Percentiles rank a stretch among this genome's conserved stretches.
Evolutionary conservation across 2,113 vertebrate genomes (phyloP).

Genomic region (Rafetus swinhoei): DNA sequence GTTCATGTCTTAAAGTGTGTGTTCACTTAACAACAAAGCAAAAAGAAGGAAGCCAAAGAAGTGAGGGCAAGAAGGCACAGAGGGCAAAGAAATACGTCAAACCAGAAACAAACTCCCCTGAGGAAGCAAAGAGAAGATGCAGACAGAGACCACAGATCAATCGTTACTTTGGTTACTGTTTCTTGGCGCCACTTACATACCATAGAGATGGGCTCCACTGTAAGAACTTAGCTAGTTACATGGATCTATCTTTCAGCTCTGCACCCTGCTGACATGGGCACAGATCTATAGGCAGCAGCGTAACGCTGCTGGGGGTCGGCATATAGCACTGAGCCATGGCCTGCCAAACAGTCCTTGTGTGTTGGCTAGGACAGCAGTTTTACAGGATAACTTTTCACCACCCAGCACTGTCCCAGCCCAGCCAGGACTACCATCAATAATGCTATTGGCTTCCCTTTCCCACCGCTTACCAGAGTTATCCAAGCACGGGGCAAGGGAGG

Average conservation of each 20-base stretch:
- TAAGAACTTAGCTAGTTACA: neutral
- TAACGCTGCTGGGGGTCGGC: neutral
- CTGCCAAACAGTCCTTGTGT: rapidly evolving
- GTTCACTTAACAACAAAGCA: neutral
- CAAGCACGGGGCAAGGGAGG: neutral
- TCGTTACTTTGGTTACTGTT: neutral
- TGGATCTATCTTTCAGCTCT: neutral
- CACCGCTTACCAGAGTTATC: neutral
- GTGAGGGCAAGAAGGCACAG: neutral
- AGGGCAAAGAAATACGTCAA: neutral
- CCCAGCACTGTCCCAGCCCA: neutral
- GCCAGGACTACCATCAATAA: neutral
- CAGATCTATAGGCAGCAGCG: neutral
- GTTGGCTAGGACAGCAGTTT: neutral
- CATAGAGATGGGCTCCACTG: neutral
- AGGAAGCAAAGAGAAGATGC: neutral
- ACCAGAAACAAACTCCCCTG: neutral
- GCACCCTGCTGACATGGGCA: neutral
- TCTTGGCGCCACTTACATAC: neutral
- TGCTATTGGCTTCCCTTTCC: rapidly evolving
- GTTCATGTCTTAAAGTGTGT: neutral
- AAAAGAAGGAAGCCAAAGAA: neutral
- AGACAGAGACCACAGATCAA: neutral
- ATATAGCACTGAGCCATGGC: neutral
- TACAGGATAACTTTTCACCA: neutral